Percentiles rank a stretch among this genome's conserved stretches.
These are phyloP conservation scores for Malurus elegans DNA, from an alignment of 2,113 vertebrate genomes.

Conservation along the genomic window DNA sequence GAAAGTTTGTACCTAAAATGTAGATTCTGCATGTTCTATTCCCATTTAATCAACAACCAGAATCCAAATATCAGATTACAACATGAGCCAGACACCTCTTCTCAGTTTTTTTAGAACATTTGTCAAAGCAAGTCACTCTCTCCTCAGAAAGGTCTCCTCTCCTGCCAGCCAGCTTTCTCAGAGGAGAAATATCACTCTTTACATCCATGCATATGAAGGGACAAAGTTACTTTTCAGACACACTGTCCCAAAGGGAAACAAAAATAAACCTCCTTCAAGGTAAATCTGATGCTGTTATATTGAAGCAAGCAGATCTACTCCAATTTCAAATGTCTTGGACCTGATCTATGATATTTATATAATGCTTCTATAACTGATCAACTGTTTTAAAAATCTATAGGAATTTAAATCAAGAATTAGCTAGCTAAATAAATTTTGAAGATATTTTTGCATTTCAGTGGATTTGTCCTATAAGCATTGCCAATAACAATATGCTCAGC, in stretches of 20 bases:
- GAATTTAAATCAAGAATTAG: background rate
- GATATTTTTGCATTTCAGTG: background rate
- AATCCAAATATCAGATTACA: background rate
- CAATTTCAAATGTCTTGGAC: background rate
- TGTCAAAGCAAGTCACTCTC: background rate
- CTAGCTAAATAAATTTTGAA: background rate
- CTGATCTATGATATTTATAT: background rate
- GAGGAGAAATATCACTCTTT: background rate
- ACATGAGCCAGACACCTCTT: background rate
- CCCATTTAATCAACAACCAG: background rate
- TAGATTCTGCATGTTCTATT: background rate
- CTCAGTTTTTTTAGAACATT: background rate
- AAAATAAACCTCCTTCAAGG: background rate
- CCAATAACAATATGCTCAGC: background rate
- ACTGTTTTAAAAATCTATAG: background rate
- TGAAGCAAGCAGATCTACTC: background rate
- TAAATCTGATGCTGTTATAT: background rate
- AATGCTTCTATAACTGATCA: background rate
- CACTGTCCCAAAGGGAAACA: background rate
- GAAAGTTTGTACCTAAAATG: background rate
- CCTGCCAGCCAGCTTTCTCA: background rate
- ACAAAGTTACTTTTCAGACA: background rate
- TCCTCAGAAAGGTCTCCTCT: background rate
- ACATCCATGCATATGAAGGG: background rate
- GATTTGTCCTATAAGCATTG: background rate